Evolutionary conservation across 2,888 invertebrate species (phyloP), one percentile per base, ranked within the genome.

Genomic region (Volucella inflata): DNA sequence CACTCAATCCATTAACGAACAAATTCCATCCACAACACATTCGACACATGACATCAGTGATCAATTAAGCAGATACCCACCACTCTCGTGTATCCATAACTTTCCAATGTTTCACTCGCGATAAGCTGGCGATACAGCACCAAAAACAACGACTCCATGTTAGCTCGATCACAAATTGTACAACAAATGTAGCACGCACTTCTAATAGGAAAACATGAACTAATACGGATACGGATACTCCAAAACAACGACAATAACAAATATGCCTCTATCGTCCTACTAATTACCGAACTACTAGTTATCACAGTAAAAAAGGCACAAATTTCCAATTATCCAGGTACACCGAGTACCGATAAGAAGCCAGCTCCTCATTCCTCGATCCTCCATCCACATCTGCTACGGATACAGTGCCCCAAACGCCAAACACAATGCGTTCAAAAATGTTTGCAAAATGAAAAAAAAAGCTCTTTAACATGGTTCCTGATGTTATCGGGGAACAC

Each of bases 301-400:
- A 64, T 75, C 68, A 62, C 42, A 59, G 59, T 38, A 48, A 46
- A 79, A 79, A 72, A 77, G 57, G 67, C 85, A 81, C 85, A 81
- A 81, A 53, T 81, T 85, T 85, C 81, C 76, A 76, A 80, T 85
- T 85, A 85, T 81, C 76, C 80, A 80, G 81, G 62, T 72, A 75
- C 80, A 80, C 76, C 68, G 57, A 68, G 44, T 30, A 60, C 48
- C 62, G 84, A 85, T 85, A 85, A 80, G 55, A 42, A 70, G 42
- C 11, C 38, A 67, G 40, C 42, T 67, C 30, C 30, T 30, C 30
- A 30, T 30, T 30, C 6, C 6, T 30, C 16, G 77, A 57, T 76
- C 16, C 62, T 46, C 42, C 57, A 67, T 30, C 30, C 6, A 30
- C 30, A 30, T 30, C 30, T 30, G 50, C 65, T 53, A 62, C 51